A percentile compares a stretch with the other conserved stretches of the same genome.
Conservation (phyloP, 2,888 invertebrate species). For the Acanthosoma haemorrhoidale region DNA sequence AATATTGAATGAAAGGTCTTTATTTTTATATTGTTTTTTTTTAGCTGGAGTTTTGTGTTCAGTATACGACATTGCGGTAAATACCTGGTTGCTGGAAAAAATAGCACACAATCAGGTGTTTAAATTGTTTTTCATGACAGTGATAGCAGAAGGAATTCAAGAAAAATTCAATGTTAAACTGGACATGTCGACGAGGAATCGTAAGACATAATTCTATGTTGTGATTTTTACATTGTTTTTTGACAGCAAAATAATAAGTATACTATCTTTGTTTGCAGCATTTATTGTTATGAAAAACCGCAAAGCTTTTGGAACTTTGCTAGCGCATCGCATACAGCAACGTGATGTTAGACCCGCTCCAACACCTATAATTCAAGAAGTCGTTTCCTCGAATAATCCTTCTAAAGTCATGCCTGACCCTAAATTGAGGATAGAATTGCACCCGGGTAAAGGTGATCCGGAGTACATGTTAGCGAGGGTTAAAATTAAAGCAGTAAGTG, state of each 20-base stretch:
- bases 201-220: constrained; percentile 28
- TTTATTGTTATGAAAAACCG: constrained; percentile 66
- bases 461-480: constrained; percentile 32
- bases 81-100: constrained; percentile 70
- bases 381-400: constrained; percentile 29
- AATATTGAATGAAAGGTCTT: too few species aligned
- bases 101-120: constrained; percentile 65
- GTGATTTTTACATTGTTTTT: background rate
- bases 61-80: constrained; percentile 79
- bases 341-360: constrained; percentile 28
- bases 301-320: constrained; percentile 65
- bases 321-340: constrained; percentile 61
- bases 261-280: constrained; percentile 44
- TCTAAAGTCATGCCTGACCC: background rate
- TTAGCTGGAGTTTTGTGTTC: constrained; percentile 62
- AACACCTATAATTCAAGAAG: constrained; percentile 41
- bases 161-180: constrained; percentile 71
- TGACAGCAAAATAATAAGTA: background rate
- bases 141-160: constrained; percentile 71
- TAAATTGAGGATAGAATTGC: constrained; percentile 29
- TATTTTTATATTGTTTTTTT: constrained; percentile 39
- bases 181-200: constrained; percentile 50
- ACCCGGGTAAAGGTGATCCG: constrained; percentile 33
- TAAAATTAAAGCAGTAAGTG: constrained; percentile 36
- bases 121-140: constrained; percentile 70